Base-by-base conservation (phyloP, 2,113 vertebrate genomes). In the Struthio camelus region DNA sequence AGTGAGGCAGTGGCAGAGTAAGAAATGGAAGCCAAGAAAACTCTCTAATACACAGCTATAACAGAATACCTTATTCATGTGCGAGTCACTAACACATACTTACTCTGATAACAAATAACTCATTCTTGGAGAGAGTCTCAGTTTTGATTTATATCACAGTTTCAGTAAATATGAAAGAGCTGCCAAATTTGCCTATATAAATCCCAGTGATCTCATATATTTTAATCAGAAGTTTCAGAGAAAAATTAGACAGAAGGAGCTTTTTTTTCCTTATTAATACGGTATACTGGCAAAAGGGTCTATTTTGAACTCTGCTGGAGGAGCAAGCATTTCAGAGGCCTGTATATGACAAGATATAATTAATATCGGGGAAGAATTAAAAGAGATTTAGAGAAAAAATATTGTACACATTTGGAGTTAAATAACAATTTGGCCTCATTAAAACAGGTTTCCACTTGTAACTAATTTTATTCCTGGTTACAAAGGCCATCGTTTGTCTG, bases 341-440 rank as follows among this genome's bases (percentile, higher is more conserved):
- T 94, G 61, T 85, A 86, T 94, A 94, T 85, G 91, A 95, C 80
- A 93, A 75, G 92, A 89, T 83, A 82, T 93, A 97, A 97, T 97
- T 97, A 97, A 96, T 83, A 92, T 65, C 53, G 86, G 50, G 27
- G 59, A 93, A 16, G 56, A 95, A 96, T 96, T 97, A 97, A 82
- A 95, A 82, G 85, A 96, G 71, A 85, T 91, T 94, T 89, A 92
- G 65, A 82, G 67, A 65, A 76, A 94, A 95, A 81, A 89, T 80
- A 94, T 77, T 93, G 84, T 90, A 95, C 77, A 87, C 73, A 61
- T 94, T 95, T 94, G 76, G 77, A 96, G 64, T 97, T 97, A 97
- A 96, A 96, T 87, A 97, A 97, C 85, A 97, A 96, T 97, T 96
- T 96, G 87, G 89, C 80, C 89, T 97, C 92, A 97, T 97, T 97